These are phyloP conservation scores for Mastomys natalensis DNA, from an alignment of 2,113 vertebrate species.

Conservation along the genomic window DNA sequence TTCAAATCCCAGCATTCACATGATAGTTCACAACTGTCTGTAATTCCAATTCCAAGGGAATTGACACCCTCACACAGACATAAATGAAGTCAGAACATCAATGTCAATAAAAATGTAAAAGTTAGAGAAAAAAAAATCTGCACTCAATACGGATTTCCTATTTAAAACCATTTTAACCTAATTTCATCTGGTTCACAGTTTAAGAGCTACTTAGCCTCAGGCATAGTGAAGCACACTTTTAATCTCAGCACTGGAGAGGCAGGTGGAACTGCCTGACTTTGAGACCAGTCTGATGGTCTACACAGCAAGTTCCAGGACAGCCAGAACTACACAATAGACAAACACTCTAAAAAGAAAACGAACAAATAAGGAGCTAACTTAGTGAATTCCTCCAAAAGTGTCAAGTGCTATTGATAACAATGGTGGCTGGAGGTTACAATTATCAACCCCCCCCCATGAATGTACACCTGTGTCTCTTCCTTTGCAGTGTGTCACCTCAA, in stretches of 20 bases:
- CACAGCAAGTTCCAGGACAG: background rate
- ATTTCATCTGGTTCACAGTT: background rate
- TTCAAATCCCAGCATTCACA: background rate
- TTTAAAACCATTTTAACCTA: slow-evolving; percentile 1
- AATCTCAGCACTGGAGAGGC: background rate
- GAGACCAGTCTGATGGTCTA: no score
- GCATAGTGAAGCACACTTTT: background rate
- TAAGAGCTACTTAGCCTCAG: background rate
- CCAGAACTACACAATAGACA: background rate
- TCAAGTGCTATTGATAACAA: background rate
- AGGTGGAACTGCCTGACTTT: background rate
- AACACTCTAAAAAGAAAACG: background rate
- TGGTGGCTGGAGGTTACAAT: background rate
- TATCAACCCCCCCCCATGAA: no score
- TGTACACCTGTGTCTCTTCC: background rate
- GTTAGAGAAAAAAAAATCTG: no score
- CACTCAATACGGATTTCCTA: background rate
- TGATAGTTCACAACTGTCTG: background rate
- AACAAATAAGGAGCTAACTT: background rate
- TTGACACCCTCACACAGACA: background rate
- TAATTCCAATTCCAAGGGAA: background rate
- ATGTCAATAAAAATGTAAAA: no score
- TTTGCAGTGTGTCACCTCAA: background rate
- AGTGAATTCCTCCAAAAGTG: background rate
- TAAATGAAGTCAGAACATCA: background rate